These are phyloP conservation scores for Propithecus coquereli DNA, from an alignment of 2,113 vertebrate genomes.

Conservation along the genomic window DNA sequence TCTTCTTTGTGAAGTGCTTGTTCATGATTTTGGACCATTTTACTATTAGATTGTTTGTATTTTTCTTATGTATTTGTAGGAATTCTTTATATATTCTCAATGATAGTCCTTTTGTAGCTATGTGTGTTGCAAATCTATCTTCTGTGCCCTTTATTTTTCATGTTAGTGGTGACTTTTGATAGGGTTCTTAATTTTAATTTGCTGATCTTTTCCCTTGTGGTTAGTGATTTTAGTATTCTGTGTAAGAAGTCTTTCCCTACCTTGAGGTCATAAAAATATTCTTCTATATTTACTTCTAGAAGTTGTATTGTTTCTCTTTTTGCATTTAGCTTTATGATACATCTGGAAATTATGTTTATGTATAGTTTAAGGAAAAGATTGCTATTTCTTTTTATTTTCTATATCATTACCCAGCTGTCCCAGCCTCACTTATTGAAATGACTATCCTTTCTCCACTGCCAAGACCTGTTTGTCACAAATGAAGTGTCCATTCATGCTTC, in stretches of 20 bases:
- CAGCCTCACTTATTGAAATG: neutral
- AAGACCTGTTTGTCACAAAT: neutral
- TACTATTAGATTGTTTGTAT: neutral
- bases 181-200: neutral
- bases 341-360: neutral
- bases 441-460: neutral
- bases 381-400: neutral
- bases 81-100: slow-evolving; percentile 1
- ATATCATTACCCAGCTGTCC: neutral
- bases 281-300: neutral
- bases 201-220: neutral
- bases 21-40: neutral
- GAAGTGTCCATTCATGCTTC: neutral
- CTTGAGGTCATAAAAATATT: neutral
- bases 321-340: neutral
- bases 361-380: neutral
- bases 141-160: neutral
- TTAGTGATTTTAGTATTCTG: neutral
- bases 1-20: neutral
- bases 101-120: neutral
- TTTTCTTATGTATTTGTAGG: neutral
- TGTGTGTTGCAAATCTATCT: neutral
- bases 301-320: neutral
- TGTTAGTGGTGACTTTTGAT: neutral
- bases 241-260: neutral